Evolutionary conservation across 2,113 vertebrate species (phyloP).

Genomic region (Columba livia): DNA sequence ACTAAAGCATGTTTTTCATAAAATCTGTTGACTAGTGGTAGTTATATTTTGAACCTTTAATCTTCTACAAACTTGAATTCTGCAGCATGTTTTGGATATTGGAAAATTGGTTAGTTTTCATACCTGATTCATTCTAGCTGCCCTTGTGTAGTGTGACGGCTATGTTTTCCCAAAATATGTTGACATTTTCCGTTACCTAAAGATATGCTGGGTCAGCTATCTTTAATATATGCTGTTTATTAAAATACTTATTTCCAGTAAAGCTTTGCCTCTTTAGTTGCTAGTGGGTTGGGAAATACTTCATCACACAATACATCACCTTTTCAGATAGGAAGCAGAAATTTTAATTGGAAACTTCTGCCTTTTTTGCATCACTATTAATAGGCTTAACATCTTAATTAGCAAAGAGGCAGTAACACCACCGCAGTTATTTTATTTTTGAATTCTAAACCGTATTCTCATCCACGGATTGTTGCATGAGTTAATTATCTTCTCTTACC

Average conservation of each 20-base stretch:
- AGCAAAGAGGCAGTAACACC: accelerated
- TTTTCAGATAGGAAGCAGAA: neutral
- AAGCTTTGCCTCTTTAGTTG: neutral
- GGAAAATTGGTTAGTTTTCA: neutral
- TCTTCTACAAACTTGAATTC: neutral
- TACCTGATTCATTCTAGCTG: neutral
- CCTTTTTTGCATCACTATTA: neutral
- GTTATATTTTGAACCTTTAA: neutral
- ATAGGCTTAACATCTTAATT: neutral
- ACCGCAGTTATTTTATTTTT: neutral
- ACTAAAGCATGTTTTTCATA: neutral
- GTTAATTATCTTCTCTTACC: neutral
- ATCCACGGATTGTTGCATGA: neutral
- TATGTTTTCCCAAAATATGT: neutral
- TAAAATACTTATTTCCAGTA: neutral
- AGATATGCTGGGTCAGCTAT: neutral
- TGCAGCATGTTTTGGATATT: neutral
- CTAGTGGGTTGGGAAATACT: neutral
- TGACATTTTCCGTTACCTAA: neutral
- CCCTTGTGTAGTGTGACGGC: neutral
- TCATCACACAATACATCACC: neutral
- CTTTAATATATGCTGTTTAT: neutral
- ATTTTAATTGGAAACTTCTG: neutral
- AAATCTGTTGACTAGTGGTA: neutral
- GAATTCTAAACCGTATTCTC: neutral